These are phyloP conservation scores for Vanacampus margaritifer DNA, from an alignment of 2,113 vertebrate genomes.

Conservation along the genomic window DNA sequence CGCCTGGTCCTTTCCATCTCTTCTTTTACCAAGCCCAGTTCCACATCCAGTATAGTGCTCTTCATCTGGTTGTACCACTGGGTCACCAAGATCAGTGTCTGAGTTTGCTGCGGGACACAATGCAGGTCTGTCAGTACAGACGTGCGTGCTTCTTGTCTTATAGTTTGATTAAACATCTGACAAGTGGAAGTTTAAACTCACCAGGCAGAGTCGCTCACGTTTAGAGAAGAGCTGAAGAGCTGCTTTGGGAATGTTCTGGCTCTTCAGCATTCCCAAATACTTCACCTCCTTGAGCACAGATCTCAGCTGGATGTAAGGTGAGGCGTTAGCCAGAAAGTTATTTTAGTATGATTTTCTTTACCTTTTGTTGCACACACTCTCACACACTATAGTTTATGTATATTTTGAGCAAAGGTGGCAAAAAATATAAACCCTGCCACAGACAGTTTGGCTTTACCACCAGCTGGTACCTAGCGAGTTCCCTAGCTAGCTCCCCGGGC, in stretches of 20 bases:
- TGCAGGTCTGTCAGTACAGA: background rate
- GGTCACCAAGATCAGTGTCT: conserved; percentile 66
- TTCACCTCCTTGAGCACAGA: conserved; percentile 71
- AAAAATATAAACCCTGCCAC: no score
- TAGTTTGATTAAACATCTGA: background rate
- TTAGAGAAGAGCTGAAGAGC: conserved; percentile 69
- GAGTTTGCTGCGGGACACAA: conserved; percentile 57
- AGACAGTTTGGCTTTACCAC: no score
- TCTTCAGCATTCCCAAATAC: conserved; percentile 73
- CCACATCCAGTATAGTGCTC: conserved; percentile 67
- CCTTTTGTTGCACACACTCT: background rate
- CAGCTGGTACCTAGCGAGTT: no score
- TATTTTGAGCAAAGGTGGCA: no score
- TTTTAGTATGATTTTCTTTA: background rate
- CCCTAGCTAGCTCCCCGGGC: no score
- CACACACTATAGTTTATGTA: background rate
- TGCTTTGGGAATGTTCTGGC: conserved; percentile 63
- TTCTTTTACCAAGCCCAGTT: conserved; percentile 54
- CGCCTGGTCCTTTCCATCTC: conserved; percentile 58
- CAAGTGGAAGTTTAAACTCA: conserved; percentile 36
- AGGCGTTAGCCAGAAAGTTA: background rate
- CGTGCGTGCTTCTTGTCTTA: no score
- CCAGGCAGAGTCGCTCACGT: conserved; percentile 67
- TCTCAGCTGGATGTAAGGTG: conserved; percentile 60
- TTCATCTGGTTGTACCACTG: conserved; percentile 71